phyloP scores from a whole-genome alignment of 1,140 invertebrate genomes.

The Drosophila eugracilis region DNA sequence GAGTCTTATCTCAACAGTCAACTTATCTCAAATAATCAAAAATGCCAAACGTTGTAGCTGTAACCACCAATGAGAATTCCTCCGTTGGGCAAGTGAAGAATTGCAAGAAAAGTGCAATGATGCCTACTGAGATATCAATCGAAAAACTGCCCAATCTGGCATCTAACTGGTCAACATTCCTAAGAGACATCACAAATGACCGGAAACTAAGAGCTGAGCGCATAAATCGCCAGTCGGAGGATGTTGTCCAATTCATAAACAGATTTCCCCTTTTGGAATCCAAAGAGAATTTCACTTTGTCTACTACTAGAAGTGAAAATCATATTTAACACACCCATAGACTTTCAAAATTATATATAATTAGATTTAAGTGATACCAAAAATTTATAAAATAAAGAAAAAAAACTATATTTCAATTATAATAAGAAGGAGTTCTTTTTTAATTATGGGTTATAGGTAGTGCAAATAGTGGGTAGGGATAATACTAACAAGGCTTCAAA shows the following conservation, averaged over 20 bases:
- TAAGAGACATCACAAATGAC: constrained; percentile 7
- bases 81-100: neutral
- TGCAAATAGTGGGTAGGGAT: neutral
- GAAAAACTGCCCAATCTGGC: constrained; percentile 2
- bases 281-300: no score
- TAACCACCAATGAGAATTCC: neutral
- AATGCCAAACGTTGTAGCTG: neutral
- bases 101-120: neutral
- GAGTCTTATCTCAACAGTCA: neutral
- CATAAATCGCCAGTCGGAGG: constrained; percentile 6
- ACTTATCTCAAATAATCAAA: neutral
- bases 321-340: neutral
- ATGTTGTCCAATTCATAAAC: constrained; percentile 4
- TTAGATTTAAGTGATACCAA: neutral
- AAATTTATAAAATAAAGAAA: constrained; percentile 9
- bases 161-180: constrained; percentile 5
- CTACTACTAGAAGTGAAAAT: neutral
- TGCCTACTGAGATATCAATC: constrained; percentile 4
- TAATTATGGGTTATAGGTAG: neutral
- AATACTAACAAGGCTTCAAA: no score
- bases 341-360: neutral
- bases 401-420: neutral
- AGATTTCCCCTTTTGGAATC: constrained; percentile 5
- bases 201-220: constrained; percentile 1
- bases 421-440: no score